Conservation (phyloP, 2,888 invertebrate species). For the Acanthacorydalis orientalis region DNA sequence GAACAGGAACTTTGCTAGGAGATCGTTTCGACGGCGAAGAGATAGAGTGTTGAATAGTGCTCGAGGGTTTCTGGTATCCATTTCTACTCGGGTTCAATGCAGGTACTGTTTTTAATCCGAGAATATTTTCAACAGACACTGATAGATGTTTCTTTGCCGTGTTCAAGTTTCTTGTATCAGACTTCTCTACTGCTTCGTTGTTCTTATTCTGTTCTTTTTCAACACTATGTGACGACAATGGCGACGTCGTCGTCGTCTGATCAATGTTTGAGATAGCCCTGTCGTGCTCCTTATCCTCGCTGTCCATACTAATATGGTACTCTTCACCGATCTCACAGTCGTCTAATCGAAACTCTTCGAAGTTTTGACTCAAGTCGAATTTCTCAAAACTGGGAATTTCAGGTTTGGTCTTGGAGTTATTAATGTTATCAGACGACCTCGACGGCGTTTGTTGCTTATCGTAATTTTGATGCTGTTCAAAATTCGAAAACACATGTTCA, state of each 20-base stretch:
- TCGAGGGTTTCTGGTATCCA: background rate
- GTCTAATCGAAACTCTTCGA: conserved; percentile 64
- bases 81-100: background rate
- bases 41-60: background rate
- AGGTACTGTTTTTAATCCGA: background rate
- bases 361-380: conserved; percentile 56
- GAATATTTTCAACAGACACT: background rate
- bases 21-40: background rate
- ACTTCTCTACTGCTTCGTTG: background rate
- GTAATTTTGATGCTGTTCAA: conserved; percentile 23
- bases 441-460: conserved; percentile 16
- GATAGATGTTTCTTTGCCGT: background rate
- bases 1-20: conserved; percentile 10
- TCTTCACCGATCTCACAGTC: conserved; percentile 38
- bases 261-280: too few species aligned
- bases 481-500: conserved; percentile 21
- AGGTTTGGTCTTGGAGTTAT: conserved; percentile 4
- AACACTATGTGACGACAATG: background rate
- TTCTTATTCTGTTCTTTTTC: background rate
- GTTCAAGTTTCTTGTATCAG: background rate
- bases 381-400: conserved; percentile 28
- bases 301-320: conserved; percentile 1
- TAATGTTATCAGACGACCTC: background rate
- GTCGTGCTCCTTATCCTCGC: background rate
- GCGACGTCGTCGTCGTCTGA: background rate